Base-by-base conservation (phyloP, 2,797 vertebrate species). In the Xenops minutus region DNA sequence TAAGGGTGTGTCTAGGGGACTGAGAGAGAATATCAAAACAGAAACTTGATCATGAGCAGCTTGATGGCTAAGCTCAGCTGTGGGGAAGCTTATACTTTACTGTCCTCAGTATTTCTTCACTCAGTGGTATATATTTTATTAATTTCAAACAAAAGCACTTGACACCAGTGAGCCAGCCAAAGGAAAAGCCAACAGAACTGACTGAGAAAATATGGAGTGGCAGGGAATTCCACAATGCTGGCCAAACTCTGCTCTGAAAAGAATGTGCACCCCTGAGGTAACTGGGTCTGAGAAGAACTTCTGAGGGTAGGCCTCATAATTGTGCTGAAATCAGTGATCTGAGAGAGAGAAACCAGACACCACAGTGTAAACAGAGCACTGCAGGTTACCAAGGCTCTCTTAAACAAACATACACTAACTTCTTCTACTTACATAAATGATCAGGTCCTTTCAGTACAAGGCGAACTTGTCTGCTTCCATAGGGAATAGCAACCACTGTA, bases 381-480 rank as follows among this genome's bases (percentile, higher is more conserved):
- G 84, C 0, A 4, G 51, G 39, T 79, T 86, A 85, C 52, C 39
- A 80, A 54, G 62, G 72, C 12, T 72, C 64, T 85, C 90, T 58
- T 79, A 85, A 92, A 89, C 43, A 73, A 89, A 87, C 29, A 66
- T 68, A 89, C 48, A 37, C 9, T 21, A 24, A 52, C 41, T 58
- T 98, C 97, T 87, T 75, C 43, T 98, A 99, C 99, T 99, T 98
- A 99, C 99, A 99, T 98, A 99, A 99, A 98, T 99, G 99, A 98
- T 99, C 99, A 3, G 98, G 98, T 95, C 99, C 99, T 98, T 99
- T 99, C 96, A 99, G 98, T 89, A 99, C 98, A 0, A 99, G 98
- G 21, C 99, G 99, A 32, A 99, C 96, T 64, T 99, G 99, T 17
- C 99, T 98, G 64, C 99, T 99, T 97, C 99, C 98, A 68, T 98